A percentile compares a stretch with the other conserved stretches of the same genome.
phyloP scores from a whole-genome alignment of 1,140 invertebrate genomes.

The Drosophila nigrodunni region DNA sequence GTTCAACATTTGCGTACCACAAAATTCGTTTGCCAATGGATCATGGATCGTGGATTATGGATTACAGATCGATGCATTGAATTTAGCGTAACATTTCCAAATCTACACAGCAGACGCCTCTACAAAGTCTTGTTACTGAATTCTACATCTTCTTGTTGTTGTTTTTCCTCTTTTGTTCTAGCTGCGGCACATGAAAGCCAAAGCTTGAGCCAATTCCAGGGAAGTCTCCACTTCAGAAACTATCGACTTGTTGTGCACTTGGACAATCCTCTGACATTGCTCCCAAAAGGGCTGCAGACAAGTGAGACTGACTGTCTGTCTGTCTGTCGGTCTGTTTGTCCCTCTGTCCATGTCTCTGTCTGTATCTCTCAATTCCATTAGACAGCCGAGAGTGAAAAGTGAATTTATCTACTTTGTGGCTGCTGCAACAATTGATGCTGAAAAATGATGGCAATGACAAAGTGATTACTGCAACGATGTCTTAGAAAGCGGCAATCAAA shows the following conservation, averaged over 20 bases:
- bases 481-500: slow-evolving; percentile 72
- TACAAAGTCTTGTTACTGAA: slow-evolving; percentile 16
- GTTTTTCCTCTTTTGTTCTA: slow-evolving; percentile 39
- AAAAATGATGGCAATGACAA: slow-evolving; percentile 82
- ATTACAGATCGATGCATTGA: slow-evolving; percentile 47
- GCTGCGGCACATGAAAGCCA: slow-evolving; percentile 44
- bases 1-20: slow-evolving; percentile 47
- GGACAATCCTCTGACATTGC: slow-evolving; percentile 43
- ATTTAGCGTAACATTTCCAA: slow-evolving; percentile 54
- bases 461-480: slow-evolving; percentile 65
- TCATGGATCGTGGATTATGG: slow-evolving; percentile 28
- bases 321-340: slow-evolving; percentile 25
- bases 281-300: slow-evolving; percentile 36
- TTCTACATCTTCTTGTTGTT: background rate
- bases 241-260: slow-evolving; percentile 59
- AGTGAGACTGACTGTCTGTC: slow-evolving; percentile 6
- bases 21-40: slow-evolving; percentile 42
- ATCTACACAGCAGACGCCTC: slow-evolving; percentile 37
- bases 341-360: slow-evolving; percentile 47
- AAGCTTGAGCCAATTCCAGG: slow-evolving; percentile 75
- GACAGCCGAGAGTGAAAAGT: slow-evolving; percentile 60
- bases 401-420: slow-evolving; percentile 65
- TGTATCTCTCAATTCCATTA: slow-evolving; percentile 78
- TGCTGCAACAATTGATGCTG: slow-evolving; percentile 74
- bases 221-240: slow-evolving; percentile 70